Evolutionary conservation across 2,113 vertebrate species (phyloP), one percentile per base, ranked within the genome.

Genomic region (Gallinago media): DNA sequence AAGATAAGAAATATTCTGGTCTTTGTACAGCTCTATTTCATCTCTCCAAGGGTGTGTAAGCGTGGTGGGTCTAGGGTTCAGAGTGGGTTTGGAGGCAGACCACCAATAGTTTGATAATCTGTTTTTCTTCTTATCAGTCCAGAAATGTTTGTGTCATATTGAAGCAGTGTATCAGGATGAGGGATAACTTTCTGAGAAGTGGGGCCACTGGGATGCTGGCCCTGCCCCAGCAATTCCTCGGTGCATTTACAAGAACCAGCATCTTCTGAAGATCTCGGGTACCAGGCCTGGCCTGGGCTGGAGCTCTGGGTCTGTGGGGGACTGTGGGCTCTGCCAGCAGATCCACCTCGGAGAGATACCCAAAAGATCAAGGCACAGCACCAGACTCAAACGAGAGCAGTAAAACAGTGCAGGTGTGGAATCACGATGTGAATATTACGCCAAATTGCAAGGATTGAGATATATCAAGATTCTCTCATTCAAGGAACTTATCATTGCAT

Each of bases 311-410:
- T 2, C n/a, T 7, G 31, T 1, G 2, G 11, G 9, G 19, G 22
- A 3, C 5, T 3, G 46, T 7, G 6, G 38, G 4, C 0, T 7
- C 65, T 5, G 7, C 31, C 46, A 34, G 26, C n/a, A n/a, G 15
- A 13, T 15, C 31, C 22, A 0, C 8, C 21, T 19, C 59, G 4
- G 6, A 4, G 5, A 10, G 34, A 6, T 12, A 54, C 44, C 59
- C n/a, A 12, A 27, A 46, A 2, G 20, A 6, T 26, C 25, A 1
- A 0, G 8, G 40, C 3, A 6, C 54, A 47, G 42, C 27, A 3
- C 10, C 6, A 18, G n/a, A 14, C 6, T 19, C 36, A 12, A 6
- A 15, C 3, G 8, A 26, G 27, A 61, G 89, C 87, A 70, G 75
- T 32, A 29, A 8, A 72, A 5, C 47, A 27, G 32, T 0, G 3